A percentile compares a stretch with the other conserved stretches of the same genome.
Conservation (phyloP, 2,797 vertebrate genomes). For the Acanthurus tractus region DNA sequence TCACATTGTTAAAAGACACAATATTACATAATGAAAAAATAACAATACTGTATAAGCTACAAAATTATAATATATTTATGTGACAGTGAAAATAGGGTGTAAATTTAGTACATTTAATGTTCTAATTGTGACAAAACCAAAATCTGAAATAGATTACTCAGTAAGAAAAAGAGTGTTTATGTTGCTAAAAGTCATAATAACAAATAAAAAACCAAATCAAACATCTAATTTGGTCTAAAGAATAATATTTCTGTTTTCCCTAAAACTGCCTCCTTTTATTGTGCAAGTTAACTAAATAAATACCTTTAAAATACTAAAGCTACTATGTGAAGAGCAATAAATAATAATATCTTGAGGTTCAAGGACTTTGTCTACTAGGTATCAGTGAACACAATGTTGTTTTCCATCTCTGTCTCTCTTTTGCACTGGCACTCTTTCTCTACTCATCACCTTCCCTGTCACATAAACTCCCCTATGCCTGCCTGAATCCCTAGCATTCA, state of each 20-base stretch:
- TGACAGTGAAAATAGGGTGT: too few relatives aligned
- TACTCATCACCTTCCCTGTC: slow-evolving; percentile 28
- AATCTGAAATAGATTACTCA: background rate
- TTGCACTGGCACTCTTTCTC: background rate
- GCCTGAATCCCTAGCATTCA: slow-evolving; percentile 48
- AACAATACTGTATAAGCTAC: too few relatives aligned
- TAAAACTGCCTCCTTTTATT: too few relatives aligned
- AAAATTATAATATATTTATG: too few relatives aligned
- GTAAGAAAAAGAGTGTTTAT: background rate
- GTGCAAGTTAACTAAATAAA: background rate
- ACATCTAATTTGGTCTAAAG: background rate
- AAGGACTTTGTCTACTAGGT: background rate
- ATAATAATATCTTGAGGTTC: background rate
- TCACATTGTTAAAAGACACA: background rate
- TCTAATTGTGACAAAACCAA: too few relatives aligned
- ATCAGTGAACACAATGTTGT: slow-evolving; percentile 12
- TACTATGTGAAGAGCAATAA: background rate
- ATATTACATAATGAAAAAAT: too few relatives aligned
- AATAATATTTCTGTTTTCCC: background rate
- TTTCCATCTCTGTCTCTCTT: background rate
- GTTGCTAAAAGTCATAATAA: background rate
- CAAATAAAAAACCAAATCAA: background rate
- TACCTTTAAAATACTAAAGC: background rate
- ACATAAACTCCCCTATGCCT: slow-evolving; percentile 29
- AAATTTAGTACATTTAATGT: too few relatives aligned